These are phyloP conservation scores for Henicopernis longicauda DNA, from an alignment of 2,113 vertebrate genomes.

Conservation along the genomic window DNA sequence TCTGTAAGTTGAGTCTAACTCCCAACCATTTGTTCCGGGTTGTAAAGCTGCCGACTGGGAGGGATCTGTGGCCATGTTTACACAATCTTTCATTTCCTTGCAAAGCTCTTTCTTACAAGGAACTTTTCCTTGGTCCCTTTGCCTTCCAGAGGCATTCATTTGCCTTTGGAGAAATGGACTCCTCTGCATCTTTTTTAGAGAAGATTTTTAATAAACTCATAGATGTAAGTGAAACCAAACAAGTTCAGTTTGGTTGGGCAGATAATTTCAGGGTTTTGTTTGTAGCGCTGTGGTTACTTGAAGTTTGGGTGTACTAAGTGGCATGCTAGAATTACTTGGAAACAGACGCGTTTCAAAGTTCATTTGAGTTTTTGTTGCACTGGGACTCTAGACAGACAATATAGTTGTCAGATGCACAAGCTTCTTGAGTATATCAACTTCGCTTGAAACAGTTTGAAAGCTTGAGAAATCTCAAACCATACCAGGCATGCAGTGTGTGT, in stretches of 20 bases:
- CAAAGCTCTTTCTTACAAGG: not conserved
- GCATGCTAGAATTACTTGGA: not conserved
- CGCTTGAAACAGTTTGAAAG: not conserved
- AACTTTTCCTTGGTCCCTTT: not conserved
- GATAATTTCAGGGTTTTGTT: not conserved
- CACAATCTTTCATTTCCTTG: not conserved
- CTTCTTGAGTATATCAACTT: not conserved
- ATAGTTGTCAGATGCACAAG: not conserved
- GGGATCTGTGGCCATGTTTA: not conserved
- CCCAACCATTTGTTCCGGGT: not conserved
- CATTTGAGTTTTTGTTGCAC: not conserved
- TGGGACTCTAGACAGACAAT: not conserved
- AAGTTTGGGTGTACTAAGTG: not conserved
- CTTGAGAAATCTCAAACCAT: not conserved
- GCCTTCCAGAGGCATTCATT: not conserved
- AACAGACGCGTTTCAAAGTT: not conserved
- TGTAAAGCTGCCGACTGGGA: not conserved
- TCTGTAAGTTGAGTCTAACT: not conserved
- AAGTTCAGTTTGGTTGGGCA: not conserved
- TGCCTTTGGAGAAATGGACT: not conserved
- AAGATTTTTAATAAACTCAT: not conserved
- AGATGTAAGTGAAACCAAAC: not conserved
- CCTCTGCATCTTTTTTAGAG: not conserved
- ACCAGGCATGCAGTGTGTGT: not conserved
- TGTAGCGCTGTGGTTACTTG: not conserved